A percentile compares a stretch with the other conserved stretches of the same genome.
Evolutionary conservation across 1,140 invertebrate genomes (phyloP).

Genomic region (Zaprionus camerounensis): DNA sequence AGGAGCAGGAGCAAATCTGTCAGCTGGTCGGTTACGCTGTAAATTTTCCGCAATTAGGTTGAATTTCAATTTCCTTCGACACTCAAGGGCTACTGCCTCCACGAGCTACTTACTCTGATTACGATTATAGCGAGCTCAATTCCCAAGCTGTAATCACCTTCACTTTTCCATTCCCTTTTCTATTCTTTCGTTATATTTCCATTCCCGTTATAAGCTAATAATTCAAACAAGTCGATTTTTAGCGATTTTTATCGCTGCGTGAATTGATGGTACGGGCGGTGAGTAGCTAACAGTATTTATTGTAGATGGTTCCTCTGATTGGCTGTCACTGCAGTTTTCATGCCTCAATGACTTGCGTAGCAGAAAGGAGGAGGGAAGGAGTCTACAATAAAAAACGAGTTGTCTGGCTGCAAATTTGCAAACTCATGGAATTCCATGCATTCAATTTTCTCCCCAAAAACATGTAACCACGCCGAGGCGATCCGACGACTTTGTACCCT

Average conservation of each 20-base stretch:
- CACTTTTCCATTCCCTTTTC: background rate
- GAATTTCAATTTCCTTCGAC: constrained; percentile 71
- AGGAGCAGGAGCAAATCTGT: constrained; percentile 60
- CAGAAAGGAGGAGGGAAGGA: background rate
- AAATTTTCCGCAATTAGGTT: no score
- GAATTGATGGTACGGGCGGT: constrained; percentile 22
- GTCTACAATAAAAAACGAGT: background rate
- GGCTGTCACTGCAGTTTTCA: constrained; percentile 75
- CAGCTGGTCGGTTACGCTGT: constrained; percentile 75
- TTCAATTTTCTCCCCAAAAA: constrained; percentile 37
- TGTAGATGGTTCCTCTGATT: constrained; percentile 38
- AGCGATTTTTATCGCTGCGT: constrained; percentile 51
- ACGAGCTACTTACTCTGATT: no score
- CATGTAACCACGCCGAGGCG: background rate
- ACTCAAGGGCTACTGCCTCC: background rate
- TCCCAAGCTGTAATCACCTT: background rate
- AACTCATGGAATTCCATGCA: constrained; percentile 53
- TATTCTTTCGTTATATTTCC: no score
- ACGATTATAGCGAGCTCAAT: constrained; percentile 31
- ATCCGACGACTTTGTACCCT: background rate
- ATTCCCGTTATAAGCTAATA: constrained; percentile 20
- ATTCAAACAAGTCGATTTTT: constrained; percentile 53
- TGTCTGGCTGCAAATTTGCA: constrained; percentile 52
- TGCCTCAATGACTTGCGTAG: constrained; percentile 59
- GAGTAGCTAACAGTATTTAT: background rate